Conservation (phyloP, 2,888 invertebrate species). For the Rotaria macrura region DNA sequence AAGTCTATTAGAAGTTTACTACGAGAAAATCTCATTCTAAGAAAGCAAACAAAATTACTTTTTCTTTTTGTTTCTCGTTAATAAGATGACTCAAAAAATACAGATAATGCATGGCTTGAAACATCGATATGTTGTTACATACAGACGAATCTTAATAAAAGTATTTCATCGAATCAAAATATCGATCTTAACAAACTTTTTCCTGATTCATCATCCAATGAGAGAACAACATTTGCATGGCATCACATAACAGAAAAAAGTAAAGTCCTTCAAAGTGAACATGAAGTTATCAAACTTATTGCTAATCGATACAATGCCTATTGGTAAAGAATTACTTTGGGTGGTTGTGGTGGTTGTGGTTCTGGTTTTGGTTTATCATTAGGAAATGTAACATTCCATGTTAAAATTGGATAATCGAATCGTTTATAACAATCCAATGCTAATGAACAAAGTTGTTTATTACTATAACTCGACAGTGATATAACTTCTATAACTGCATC, state of each 20-base stretch:
- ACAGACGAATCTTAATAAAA: background rate
- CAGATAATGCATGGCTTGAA: background rate
- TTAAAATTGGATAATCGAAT: background rate
- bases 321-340: background rate
- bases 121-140: background rate
- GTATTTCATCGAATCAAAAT: background rate
- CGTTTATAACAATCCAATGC: background rate
- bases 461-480: background rate
- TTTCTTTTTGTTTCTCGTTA: background rate
- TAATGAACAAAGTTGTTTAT: background rate
- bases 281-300: background rate
- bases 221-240: background rate
- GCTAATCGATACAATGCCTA: background rate
- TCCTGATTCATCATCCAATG: background rate
- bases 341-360: background rate
- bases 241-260: background rate
- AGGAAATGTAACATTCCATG: conserved; percentile 17
- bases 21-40: too few relatives aligned
- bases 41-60: too few relatives aligned
- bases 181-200: background rate
- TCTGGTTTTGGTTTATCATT: background rate
- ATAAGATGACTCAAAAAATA: background rate
- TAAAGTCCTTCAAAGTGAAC: background rate
- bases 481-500: background rate
- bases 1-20: too few relatives aligned